These are phyloP conservation scores for Gortyna flavago DNA, from an alignment of 2,888 invertebrate genomes.

Conservation along the genomic window DNA sequence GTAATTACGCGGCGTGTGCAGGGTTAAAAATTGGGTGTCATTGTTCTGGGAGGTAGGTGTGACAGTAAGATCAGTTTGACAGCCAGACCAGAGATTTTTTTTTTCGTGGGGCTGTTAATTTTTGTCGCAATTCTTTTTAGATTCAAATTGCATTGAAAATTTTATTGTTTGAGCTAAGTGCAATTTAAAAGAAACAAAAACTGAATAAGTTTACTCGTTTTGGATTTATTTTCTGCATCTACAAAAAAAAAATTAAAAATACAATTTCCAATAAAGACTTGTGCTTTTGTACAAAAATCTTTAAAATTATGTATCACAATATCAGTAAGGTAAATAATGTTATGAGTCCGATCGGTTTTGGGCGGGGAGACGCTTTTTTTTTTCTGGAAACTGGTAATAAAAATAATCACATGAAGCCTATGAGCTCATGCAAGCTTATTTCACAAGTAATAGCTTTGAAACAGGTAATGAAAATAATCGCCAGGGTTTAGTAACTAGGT, in stretches of 20 bases:
- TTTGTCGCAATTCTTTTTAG: background rate
- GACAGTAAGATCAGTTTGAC: background rate
- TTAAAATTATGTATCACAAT: background rate
- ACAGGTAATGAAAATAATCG: conserved; percentile 18
- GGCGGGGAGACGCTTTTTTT: background rate
- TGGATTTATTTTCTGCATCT: background rate
- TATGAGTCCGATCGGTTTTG: background rate
- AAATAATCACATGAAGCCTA: conserved; percentile 13
- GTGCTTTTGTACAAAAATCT: background rate
- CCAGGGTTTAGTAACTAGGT: conserved; percentile 8
- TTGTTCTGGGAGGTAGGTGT: conserved; percentile 12
- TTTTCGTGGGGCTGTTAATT: background rate
- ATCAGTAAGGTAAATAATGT: background rate
- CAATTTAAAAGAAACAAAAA: background rate
- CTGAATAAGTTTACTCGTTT: too few species aligned
- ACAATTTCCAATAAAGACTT: background rate
- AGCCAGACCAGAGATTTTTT: background rate
- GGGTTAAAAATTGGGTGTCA: conserved; percentile 50
- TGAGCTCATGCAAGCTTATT: conserved; percentile 8
- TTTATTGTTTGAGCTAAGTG: background rate
- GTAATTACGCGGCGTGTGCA: conserved; percentile 60
- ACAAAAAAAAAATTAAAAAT: background rate
- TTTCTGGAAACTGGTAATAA: background rate
- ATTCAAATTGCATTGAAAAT: too few species aligned
- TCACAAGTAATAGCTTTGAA: conserved; percentile 31